Percentiles rank a stretch among this genome's conserved stretches.
These are phyloP conservation scores for Samia ricini DNA, from an alignment of 1,140 invertebrate genomes.

Conservation along the genomic window DNA sequence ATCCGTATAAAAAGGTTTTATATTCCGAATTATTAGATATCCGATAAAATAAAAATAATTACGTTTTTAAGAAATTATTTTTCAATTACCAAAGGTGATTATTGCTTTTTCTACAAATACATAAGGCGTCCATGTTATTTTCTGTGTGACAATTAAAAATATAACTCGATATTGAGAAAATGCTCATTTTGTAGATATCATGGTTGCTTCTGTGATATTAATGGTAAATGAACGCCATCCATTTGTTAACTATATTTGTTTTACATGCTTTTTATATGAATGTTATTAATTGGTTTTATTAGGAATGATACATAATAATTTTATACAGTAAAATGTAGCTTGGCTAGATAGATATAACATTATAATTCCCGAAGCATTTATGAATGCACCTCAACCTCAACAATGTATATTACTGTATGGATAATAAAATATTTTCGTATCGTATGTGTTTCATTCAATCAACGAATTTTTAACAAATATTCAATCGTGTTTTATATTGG, in stretches of 20 bases:
- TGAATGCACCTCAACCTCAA: slow-evolving; percentile 37
- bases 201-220: slow-evolving; percentile 55
- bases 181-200: slow-evolving; percentile 8
- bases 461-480: no score
- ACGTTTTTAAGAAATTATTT: background rate
- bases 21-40: background rate
- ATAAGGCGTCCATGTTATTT: no score
- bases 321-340: slow-evolving; percentile 40
- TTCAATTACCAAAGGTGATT: background rate
- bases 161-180: background rate
- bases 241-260: slow-evolving; percentile 28
- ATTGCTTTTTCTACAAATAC: background rate
- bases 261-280: slow-evolving; percentile 19
- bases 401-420: slow-evolving; percentile 46
- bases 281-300: slow-evolving; percentile 2
- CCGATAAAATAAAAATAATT: no score
- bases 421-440: slow-evolving; percentile 64
- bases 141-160: no score
- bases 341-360: slow-evolving; percentile 40
- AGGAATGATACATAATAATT: slow-evolving; percentile 25
- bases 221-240: slow-evolving; percentile 22
- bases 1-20: background rate
- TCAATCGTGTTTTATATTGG: no score
- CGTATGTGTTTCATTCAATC: background rate
- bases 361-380: slow-evolving; percentile 47